phyloP scores from a whole-genome alignment of 1,140 invertebrate genomes.

The Tribolium madens region DNA sequence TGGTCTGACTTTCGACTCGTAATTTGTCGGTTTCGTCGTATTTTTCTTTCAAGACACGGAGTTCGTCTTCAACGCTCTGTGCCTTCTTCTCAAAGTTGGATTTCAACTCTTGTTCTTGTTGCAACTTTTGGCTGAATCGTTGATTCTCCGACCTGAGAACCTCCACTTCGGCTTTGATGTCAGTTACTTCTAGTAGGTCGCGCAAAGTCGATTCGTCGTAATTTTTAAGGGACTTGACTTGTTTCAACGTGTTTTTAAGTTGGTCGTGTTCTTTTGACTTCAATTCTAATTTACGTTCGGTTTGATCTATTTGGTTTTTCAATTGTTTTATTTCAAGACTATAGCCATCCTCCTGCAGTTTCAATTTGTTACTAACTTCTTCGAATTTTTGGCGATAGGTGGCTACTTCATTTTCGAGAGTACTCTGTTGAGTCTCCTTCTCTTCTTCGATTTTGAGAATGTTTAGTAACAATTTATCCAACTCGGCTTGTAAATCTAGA shows the following conservation, averaged over 20 bases:
- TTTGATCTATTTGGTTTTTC: constrained; percentile 51
- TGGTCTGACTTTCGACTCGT: constrained; percentile 83
- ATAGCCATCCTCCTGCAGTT: constrained; percentile 10
- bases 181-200: constrained; percentile 65
- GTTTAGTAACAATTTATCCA: constrained; percentile 63
- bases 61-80: constrained; percentile 64
- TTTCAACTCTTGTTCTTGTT: constrained; percentile 65
- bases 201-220: constrained; percentile 63
- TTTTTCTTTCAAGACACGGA: constrained; percentile 72
- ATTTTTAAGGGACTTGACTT: constrained; percentile 65
- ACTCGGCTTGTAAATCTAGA: constrained; percentile 66
- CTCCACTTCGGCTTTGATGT: constrained; percentile 68
- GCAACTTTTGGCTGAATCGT: constrained; percentile 63
- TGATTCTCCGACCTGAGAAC: constrained; percentile 66
- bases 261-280: constrained; percentile 61
- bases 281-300: constrained; percentile 57
- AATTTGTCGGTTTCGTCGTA: constrained; percentile 81
- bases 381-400: constrained; percentile 51
- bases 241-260: constrained; percentile 67
- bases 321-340: constrained; percentile 40
- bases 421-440: constrained; percentile 61
- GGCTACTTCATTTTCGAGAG: constrained; percentile 61
- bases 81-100: constrained; percentile 56
- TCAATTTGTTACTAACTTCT: constrained; percentile 31
- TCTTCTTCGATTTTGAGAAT: constrained; percentile 64